A percentile compares a stretch with the other conserved stretches of the same genome.
Conservation (phyloP, 2,888 invertebrate species). For the Willowsia nigromaculata region DNA sequence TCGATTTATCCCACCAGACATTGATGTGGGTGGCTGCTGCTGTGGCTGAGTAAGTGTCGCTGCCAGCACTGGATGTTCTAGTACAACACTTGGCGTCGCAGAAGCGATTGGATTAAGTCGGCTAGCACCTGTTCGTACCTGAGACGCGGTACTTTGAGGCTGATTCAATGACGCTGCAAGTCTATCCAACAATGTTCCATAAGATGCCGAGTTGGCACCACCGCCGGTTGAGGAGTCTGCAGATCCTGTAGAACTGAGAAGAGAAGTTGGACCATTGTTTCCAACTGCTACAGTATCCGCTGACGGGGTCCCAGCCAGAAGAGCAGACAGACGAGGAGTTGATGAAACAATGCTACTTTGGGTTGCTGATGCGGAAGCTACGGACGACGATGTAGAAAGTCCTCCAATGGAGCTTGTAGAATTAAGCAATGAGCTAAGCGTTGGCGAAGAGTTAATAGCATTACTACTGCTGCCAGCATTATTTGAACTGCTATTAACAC, state of each 20-base stretch:
- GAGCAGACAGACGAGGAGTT: constrained; percentile 84
- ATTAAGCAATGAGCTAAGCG: constrained; percentile 59
- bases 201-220: constrained; percentile 43
- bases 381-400: constrained; percentile 38
- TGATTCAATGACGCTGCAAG: constrained; percentile 75
- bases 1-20: constrained; percentile 24
- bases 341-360: constrained; percentile 79
- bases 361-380: constrained; percentile 9
- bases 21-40: constrained; percentile 10
- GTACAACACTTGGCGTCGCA: constrained; percentile 76
- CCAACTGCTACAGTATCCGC: constrained; percentile 84
- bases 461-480: background rate
- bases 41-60: constrained; percentile 74
- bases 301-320: constrained; percentile 84
- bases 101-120: constrained; percentile 76
- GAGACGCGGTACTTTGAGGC: constrained; percentile 49
- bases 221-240: constrained; percentile 53
- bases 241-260: constrained; percentile 42
- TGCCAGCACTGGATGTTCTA: constrained; percentile 76
- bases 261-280: constrained; percentile 78
- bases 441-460: constrained; percentile 49
- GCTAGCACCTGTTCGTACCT: constrained; percentile 67
- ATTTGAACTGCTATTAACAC: constrained; percentile 3
- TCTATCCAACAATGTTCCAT: constrained; percentile 76
- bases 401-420: constrained; percentile 16